Evolutionary conservation across 2,797 vertebrate species (phyloP).

Genomic region (Pitangus sulphuratus): DNA sequence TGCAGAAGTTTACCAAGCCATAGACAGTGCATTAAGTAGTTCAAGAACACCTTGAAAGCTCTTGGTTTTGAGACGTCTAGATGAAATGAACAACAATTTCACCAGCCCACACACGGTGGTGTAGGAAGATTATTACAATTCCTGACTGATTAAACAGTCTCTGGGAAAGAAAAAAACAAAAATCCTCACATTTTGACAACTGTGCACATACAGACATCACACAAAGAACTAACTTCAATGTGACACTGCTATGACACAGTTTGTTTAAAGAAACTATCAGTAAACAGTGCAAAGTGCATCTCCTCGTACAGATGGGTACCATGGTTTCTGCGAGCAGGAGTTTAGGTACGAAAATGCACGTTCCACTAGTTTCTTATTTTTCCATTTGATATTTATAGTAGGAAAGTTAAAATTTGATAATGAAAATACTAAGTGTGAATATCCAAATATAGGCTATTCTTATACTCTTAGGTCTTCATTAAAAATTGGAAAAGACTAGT

Average conservation of each 20-base stretch:
- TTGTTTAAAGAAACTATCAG: background rate
- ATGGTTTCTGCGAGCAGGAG: background rate
- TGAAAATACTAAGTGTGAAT: background rate
- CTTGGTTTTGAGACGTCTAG: background rate
- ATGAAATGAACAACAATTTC: constrained; percentile 53
- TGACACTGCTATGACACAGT: background rate
- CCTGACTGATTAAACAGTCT: constrained; percentile 25
- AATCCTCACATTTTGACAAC: background rate
- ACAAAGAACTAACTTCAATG: background rate
- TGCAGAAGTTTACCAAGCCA: background rate
- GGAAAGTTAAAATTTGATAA: background rate
- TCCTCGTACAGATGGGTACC: background rate
- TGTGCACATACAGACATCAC: background rate
- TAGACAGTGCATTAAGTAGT: background rate
- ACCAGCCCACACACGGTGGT: background rate
- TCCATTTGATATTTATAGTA: background rate
- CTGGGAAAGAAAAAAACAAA: constrained; percentile 28
- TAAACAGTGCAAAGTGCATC: background rate
- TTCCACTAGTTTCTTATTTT: background rate
- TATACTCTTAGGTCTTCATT: background rate
- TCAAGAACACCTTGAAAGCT: background rate
- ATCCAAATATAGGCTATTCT: background rate
- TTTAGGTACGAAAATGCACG: background rate
- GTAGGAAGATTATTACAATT: constrained; percentile 44
- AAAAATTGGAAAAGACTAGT: background rate